These are phyloP conservation scores for Sisyra nigra DNA, from an alignment of 2,888 invertebrate genomes.

Conservation along the genomic window DNA sequence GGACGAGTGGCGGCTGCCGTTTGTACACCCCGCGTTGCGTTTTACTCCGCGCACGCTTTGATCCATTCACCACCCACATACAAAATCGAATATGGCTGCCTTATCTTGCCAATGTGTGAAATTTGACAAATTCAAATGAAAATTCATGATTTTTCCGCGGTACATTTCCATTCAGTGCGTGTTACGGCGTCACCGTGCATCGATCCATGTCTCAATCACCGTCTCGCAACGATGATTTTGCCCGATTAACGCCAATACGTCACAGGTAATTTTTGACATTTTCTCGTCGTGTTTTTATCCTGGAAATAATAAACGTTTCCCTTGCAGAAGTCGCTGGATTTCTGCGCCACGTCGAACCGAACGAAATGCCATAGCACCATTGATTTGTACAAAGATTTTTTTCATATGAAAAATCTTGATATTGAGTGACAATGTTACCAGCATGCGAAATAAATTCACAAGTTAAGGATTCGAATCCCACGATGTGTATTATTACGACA, in stretches of 20 bases:
- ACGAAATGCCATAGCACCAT: background rate
- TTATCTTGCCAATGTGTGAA: conserved; percentile 7
- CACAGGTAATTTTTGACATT: conserved; percentile 8
- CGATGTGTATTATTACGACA: background rate
- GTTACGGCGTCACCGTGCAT: too few species aligned
- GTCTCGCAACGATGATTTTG: background rate
- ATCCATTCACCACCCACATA: too few species aligned
- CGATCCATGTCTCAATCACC: too few species aligned
- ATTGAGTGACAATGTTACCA: background rate
- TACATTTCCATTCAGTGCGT: background rate
- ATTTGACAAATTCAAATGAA: conserved; percentile 1
- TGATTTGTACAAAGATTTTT: background rate
- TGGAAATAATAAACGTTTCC: background rate
- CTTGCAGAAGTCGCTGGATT: background rate
- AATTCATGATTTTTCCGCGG: background rate
- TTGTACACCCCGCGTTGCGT: background rate
- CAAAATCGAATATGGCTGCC: conserved; percentile 6
- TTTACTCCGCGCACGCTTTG: too few species aligned
- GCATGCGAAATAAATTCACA: background rate
- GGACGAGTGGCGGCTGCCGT: background rate
- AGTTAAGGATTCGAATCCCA: too few species aligned
- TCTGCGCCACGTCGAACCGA: background rate
- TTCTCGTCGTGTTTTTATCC: background rate
- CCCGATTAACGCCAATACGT: conserved; percentile 3
- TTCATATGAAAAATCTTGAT: background rate